These are phyloP conservation scores for Acronicta leporina DNA, from an alignment of 2,888 invertebrate genomes.

Conservation along the genomic window DNA sequence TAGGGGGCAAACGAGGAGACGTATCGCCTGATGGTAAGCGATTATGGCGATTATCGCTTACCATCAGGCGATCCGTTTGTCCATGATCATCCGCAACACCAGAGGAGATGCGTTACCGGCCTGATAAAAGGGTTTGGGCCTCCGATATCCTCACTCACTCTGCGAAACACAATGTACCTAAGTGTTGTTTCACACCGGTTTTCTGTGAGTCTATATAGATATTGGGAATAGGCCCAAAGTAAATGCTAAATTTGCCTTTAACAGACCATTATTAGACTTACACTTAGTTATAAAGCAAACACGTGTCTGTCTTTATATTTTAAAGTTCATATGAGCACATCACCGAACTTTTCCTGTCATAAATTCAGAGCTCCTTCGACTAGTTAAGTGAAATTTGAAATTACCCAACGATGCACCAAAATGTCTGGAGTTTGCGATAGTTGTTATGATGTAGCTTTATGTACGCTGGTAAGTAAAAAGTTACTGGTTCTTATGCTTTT, in stretches of 20 bases:
- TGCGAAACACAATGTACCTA: too few relatives aligned
- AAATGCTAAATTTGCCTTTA: background rate
- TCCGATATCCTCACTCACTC: too few relatives aligned
- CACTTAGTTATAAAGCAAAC: constrained; percentile 24
- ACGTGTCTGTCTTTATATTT: constrained; percentile 48
- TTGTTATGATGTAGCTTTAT: constrained; percentile 30
- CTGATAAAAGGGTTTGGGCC: too few relatives aligned
- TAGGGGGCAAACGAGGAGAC: too few relatives aligned
- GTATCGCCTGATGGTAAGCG: too few relatives aligned
- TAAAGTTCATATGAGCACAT: constrained; percentile 50
- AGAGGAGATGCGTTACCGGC: too few relatives aligned
- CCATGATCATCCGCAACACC: too few relatives aligned
- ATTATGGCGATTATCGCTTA: too few relatives aligned
- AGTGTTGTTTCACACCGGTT: too few relatives aligned
- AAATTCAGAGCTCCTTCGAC: constrained; percentile 56
- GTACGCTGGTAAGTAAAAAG: constrained; percentile 56
- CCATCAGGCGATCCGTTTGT: too few relatives aligned
- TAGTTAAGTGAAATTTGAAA: constrained; percentile 64
- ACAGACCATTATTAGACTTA: constrained; percentile 14
- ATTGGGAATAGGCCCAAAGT: too few relatives aligned
- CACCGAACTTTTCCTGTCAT: constrained; percentile 60
- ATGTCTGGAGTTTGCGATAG: constrained; percentile 46
- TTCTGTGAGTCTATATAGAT: too few relatives aligned
- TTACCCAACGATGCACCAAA: constrained; percentile 60
- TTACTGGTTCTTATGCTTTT: constrained; percentile 47